phyloP scores from a whole-genome alignment of 2,888 invertebrate species.

The Pachymerium ferrugineum region DNA sequence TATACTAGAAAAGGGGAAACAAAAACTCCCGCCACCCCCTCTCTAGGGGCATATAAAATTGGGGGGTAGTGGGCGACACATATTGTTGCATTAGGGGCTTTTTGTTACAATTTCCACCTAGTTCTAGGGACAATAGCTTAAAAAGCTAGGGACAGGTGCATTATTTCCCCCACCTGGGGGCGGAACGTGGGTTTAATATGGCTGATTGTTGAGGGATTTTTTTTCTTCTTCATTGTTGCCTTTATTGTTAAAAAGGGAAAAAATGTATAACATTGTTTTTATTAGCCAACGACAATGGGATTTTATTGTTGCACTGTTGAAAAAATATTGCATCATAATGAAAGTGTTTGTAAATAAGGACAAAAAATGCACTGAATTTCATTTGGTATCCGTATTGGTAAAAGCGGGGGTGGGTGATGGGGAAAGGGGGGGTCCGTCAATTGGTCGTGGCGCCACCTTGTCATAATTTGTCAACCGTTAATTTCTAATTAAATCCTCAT shows the following conservation, averaged over 20 bases:
- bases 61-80: neutral
- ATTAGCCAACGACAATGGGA: neutral
- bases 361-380: neutral
- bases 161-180: neutral
- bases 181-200: neutral
- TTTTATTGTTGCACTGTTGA: neutral
- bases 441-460: constrained; percentile 21
- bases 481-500: constrained; percentile 21
- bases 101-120: constrained; percentile 9
- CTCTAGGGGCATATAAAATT: neutral
- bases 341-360: neutral
- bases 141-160: constrained; percentile 11
- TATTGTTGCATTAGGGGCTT: constrained; percentile 8
- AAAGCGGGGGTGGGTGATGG: neutral
- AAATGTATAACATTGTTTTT: constrained; percentile 1
- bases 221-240: neutral
- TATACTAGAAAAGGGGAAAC: neutral
- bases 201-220: neutral
- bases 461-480: constrained; percentile 21
- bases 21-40: constrained; percentile 1
- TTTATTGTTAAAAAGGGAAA: neutral
- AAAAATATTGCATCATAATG: constrained; percentile 2
- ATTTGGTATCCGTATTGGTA: neutral
- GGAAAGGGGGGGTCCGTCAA: neutral
- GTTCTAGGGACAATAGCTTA: neutral